Evolutionary conservation across 2,113 vertebrate genomes (phyloP).

Genomic region (Chlorocebus sabaeus): DNA sequence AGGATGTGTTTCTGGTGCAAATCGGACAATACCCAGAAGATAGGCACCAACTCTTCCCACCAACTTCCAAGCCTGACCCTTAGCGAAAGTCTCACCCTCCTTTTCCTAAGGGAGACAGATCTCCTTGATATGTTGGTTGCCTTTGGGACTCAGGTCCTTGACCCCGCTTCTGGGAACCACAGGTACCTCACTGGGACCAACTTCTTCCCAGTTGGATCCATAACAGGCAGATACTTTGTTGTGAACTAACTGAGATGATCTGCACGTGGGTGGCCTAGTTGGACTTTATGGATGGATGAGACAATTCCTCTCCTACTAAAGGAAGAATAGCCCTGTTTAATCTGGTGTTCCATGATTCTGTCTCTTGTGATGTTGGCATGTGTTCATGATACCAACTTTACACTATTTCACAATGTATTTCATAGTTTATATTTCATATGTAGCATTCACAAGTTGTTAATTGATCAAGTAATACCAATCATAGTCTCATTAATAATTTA

Average conservation of each 20-base stretch:
- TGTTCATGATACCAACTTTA: neutral
- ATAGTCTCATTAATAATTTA: neutral
- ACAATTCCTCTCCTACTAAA: neutral
- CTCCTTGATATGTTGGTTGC: neutral
- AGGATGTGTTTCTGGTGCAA: neutral
- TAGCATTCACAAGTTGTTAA: neutral
- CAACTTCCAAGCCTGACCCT: neutral
- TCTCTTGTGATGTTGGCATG: neutral
- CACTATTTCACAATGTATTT: neutral
- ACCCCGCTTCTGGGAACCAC: neutral
- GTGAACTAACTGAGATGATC: neutral
- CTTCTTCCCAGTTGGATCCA: neutral
- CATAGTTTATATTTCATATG: neutral
- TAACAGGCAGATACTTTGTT: neutral
- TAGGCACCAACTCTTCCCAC: neutral
- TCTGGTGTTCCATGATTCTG: neutral
- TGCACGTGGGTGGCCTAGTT: neutral
- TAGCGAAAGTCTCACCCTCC: neutral
- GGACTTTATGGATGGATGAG: neutral
- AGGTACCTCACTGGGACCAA: neutral
- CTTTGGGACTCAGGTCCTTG: conserved; percentile 20
- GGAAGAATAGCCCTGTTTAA: neutral
- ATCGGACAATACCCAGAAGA: neutral
- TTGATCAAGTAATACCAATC: neutral
- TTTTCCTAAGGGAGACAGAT: neutral